These are phyloP conservation scores for Sylvietta virens DNA, from an alignment of 2,113 vertebrate species.

Conservation along the genomic window DNA sequence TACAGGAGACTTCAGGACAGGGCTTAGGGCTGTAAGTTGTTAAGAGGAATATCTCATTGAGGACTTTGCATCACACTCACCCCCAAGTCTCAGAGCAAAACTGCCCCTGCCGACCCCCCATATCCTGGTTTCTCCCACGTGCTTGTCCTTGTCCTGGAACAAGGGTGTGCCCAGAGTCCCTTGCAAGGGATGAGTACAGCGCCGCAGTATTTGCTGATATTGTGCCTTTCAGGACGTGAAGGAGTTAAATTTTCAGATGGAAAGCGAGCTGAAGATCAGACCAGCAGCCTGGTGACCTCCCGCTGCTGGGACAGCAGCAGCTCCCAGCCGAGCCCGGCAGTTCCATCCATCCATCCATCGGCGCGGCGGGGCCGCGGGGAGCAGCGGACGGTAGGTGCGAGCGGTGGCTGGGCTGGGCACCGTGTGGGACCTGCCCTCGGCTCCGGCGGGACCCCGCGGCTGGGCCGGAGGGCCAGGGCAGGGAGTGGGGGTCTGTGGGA, in stretches of 20 bases:
- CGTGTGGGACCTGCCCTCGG: not conserved
- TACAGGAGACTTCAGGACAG: not conserved
- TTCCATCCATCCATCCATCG: not conserved
- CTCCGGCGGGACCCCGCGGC: not conserved
- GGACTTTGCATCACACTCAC: not conserved
- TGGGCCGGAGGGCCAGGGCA: not conserved
- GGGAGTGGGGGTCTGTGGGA: not conserved
- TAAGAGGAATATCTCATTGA: not conserved
- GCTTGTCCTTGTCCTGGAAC: fast-evolving
- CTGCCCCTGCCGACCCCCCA: fast-evolving
- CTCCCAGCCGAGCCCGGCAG: not conserved
- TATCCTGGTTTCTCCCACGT: not conserved
- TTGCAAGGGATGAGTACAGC: fast-evolving
- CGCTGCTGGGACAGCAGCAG: constrained; percentile 10
- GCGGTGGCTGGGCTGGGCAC: not conserved
- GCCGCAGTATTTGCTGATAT: fast-evolving
- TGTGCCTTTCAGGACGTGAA: not conserved
- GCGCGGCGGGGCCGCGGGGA: not conserved
- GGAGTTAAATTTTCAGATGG: constrained; percentile 44
- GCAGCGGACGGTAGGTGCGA: not conserved
- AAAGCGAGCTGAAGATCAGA: constrained; percentile 17
- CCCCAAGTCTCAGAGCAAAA: not conserved
- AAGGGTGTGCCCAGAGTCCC: not conserved
- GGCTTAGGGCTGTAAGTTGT: not conserved
- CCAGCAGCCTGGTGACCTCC: constrained; percentile 41